phyloP scores from a whole-genome alignment of 2,113 vertebrate genomes.

The Scatophagus argus region DNA sequence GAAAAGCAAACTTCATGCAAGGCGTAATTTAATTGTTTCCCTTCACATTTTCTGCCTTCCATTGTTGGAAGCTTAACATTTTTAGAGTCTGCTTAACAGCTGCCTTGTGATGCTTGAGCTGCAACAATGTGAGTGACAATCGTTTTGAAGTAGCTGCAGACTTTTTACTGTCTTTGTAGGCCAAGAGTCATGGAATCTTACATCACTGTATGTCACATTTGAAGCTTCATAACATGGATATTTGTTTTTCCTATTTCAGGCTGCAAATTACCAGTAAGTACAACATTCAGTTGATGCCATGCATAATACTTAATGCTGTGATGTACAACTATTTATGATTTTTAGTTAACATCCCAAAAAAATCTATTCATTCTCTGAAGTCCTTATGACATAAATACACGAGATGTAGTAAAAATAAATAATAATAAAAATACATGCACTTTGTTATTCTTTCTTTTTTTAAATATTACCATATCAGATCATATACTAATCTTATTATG shows the following conservation, averaged over 20 bases:
- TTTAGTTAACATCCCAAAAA: background rate
- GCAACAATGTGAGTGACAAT: constrained; percentile 82
- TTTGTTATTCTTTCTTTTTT: too few species aligned
- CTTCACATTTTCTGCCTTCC: constrained; percentile 87
- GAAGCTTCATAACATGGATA: constrained; percentile 42
- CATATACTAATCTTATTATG: background rate
- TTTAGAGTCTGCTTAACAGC: constrained; percentile 81
- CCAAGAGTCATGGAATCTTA: constrained; percentile 52
- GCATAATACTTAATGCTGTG: background rate
- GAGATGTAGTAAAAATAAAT: background rate
- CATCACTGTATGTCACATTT: constrained; percentile 56
- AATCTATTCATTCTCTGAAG: background rate
- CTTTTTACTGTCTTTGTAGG: constrained; percentile 61
- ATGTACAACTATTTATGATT: background rate
- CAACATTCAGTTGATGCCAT: background rate
- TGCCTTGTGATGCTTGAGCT: constrained; percentile 79
- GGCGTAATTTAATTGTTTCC: constrained; percentile 90
- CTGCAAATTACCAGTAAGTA: constrained; percentile 27
- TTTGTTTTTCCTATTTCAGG: constrained; percentile 23
- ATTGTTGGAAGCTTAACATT: constrained; percentile 88
- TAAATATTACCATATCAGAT: background rate
- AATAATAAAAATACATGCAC: too few species aligned
- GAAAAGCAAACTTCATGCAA: constrained; percentile 91
- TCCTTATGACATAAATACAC: constrained; percentile 13
- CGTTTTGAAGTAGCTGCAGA: constrained; percentile 75